Evolutionary conservation across 2,888 invertebrate species (phyloP).

Genomic region (Molorchus minor): DNA sequence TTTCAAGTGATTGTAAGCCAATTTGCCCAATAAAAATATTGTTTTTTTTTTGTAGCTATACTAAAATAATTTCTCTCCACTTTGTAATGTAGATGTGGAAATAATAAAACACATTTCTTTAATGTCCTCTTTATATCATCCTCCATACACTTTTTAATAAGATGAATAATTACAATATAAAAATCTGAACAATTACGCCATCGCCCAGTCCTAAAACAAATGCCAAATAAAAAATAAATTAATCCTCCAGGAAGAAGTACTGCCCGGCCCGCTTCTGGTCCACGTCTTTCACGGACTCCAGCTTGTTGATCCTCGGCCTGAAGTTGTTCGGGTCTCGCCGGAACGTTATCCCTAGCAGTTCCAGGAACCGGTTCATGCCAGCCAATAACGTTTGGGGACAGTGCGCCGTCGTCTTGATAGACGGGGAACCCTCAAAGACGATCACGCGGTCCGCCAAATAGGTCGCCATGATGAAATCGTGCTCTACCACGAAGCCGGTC

Average conservation of each 20-base stretch:
- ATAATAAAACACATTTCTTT: neutral
- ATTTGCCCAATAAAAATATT: too few species aligned
- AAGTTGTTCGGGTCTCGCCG: conserved; percentile 98
- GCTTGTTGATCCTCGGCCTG: conserved; percentile 97
- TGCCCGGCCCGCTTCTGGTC: conserved; percentile 98
- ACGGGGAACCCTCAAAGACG: conserved; percentile 96
- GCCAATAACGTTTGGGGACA: conserved; percentile 92
- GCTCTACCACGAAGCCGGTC: conserved; percentile 99
- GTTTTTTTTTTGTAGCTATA: too few species aligned
- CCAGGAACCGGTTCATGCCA: conserved; percentile 98
- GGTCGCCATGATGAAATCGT: conserved; percentile 99
- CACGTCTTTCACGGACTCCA: conserved; percentile 95
- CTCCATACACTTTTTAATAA: conserved; percentile 22
- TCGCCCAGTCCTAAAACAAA: neutral
- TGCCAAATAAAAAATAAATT: conserved; percentile 52
- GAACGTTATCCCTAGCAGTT: conserved; percentile 96
- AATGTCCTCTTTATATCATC: conserved; percentile 15
- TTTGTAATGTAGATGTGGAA: too few species aligned
- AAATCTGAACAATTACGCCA: conserved; percentile 6
- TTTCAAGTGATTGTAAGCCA: too few species aligned
- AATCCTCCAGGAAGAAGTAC: conserved; percentile 99
- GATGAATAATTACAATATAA: conserved; percentile 9
- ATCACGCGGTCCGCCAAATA: conserved; percentile 98
- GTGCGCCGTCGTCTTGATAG: conserved; percentile 87
- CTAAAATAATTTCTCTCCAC: too few species aligned